Percentiles rank a stretch among this genome's conserved stretches.
These are phyloP conservation scores for Rhinoderma darwinii DNA, from an alignment of 2,113 vertebrate species.

Conservation along the genomic window DNA sequence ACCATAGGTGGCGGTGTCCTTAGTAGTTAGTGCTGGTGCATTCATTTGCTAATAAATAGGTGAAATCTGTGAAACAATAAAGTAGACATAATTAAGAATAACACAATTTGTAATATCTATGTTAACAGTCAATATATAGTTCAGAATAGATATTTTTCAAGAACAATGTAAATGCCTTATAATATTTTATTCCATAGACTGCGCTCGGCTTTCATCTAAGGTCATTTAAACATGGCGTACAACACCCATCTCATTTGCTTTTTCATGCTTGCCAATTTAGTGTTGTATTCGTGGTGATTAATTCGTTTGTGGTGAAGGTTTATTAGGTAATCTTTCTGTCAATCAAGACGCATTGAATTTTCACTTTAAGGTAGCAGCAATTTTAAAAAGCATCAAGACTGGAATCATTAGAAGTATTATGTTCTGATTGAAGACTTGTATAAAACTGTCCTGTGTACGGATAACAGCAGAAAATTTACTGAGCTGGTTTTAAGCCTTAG, in stretches of 20 bases:
- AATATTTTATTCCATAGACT: slow-evolving; percentile 42
- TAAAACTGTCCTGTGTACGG: not conserved
- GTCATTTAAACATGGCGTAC: slow-evolving; percentile 71
- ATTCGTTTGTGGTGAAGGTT: slow-evolving; percentile 77
- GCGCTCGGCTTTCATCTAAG: slow-evolving; percentile 72
- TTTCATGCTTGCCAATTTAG: slow-evolving; percentile 75
- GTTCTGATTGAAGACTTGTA: slow-evolving; percentile 29
- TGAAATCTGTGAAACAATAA: too few species aligned
- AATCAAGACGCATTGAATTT: slow-evolving; percentile 70
- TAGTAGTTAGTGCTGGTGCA: too few species aligned
- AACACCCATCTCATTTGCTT: slow-evolving; percentile 76
- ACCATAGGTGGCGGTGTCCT: not conserved
- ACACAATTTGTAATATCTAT: too few species aligned
- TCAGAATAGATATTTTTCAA: not conserved
- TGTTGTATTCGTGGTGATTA: slow-evolving; percentile 76
- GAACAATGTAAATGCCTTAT: not conserved
- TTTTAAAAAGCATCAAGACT: slow-evolving; percentile 63
- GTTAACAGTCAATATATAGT: not conserved
- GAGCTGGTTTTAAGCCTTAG: not conserved
- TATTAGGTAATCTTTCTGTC: slow-evolving; percentile 78
- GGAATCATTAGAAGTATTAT: slow-evolving; percentile 54
- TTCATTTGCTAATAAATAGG: too few species aligned
- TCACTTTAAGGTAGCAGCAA: slow-evolving; percentile 62
- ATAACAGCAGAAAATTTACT: slow-evolving; percentile 4
- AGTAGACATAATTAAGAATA: too few species aligned